phyloP scores from a whole-genome alignment of 2,797 vertebrate genomes.

The Cirrhinus molitorella region DNA sequence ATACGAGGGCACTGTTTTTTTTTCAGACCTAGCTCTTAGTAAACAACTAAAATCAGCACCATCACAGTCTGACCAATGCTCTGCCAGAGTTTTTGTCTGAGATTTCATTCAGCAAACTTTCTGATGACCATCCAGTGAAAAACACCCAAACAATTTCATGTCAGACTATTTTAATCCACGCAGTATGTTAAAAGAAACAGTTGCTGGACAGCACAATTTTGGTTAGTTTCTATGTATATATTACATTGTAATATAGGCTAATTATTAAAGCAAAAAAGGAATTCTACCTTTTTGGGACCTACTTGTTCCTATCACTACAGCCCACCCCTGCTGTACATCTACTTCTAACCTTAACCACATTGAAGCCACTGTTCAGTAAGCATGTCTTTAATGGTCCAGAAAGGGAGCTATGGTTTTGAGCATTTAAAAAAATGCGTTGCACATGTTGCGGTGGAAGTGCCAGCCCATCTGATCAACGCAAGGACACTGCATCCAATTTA shows the following conservation, averaged over 20 bases:
- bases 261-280: not conserved
- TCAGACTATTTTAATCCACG: not conserved
- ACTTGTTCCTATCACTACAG: not conserved
- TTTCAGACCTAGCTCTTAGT: constrained; percentile 8
- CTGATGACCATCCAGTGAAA: not conserved
- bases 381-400: not conserved
- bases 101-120: not conserved
- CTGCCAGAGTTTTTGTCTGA: not conserved
- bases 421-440: not conserved
- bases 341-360: not conserved
- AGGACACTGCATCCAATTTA: not conserved
- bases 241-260: not conserved
- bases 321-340: not conserved
- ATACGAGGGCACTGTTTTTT: not conserved
- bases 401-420: not conserved
- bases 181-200: not conserved
- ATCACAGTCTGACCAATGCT: not conserved
- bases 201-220: not conserved
- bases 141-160: not conserved
- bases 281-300: not conserved
- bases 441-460: not conserved
- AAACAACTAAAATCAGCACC: not conserved
- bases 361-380: not conserved
- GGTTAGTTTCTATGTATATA: not conserved
- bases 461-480: not conserved